Evolutionary conservation across 2,888 invertebrate genomes (phyloP).

Genomic region (Agrenia bidenticulata): DNA sequence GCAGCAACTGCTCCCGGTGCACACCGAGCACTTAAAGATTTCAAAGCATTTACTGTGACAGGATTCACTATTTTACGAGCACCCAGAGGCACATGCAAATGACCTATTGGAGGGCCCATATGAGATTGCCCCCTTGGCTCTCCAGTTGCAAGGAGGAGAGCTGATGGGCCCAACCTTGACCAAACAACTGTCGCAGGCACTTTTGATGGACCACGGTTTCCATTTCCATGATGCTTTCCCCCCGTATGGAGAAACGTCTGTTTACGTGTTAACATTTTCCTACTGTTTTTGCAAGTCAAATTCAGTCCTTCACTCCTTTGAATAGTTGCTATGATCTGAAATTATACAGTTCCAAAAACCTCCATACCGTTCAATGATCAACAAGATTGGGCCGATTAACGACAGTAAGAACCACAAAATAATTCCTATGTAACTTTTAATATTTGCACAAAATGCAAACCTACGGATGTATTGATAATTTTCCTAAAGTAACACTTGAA

Average conservation of each 20-base stretch:
- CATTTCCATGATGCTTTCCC: conserved; percentile 1
- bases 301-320: too few species aligned
- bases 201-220: conserved; percentile 7
- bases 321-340: too few species aligned
- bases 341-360: too few species aligned
- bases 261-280: conserved; percentile 16
- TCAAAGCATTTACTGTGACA: conserved; percentile 51
- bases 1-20: conserved; percentile 35
- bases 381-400: too few species aligned
- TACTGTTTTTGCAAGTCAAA: too few species aligned
- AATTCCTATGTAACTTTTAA: too few species aligned
- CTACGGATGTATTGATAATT: too few species aligned
- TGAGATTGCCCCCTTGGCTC: conserved; percentile 11
- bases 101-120: conserved; percentile 16
- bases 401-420: too few species aligned
- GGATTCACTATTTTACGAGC: conserved; percentile 51
- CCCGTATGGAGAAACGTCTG: not conserved
- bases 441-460: too few species aligned
- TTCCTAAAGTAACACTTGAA: too few species aligned
- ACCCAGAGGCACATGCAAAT: conserved; percentile 27
- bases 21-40: conserved; percentile 32
- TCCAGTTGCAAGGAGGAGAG: conserved; percentile 29
- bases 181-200: conserved; percentile 8
- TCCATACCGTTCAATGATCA: too few species aligned
- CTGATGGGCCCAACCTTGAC: conserved; percentile 18